Conservation (phyloP, 2,797 vertebrate genomes). For the Tenualosa ilisha region DNA sequence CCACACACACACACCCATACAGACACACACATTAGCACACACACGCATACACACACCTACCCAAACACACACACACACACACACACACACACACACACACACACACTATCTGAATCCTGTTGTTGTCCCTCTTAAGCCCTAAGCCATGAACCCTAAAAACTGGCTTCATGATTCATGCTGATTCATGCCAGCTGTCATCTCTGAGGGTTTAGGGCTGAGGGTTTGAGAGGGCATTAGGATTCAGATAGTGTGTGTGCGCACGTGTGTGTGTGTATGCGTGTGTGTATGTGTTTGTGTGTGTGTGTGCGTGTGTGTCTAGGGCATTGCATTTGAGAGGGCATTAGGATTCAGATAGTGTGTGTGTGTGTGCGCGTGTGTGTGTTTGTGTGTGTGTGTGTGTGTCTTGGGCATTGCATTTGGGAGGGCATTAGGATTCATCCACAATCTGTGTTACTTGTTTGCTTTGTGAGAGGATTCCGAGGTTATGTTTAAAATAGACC, state of each 20-base stretch:
- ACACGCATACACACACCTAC: background rate
- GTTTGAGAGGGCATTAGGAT: too few species aligned
- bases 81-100: too few species aligned
- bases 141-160: too few species aligned
- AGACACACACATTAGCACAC: background rate
- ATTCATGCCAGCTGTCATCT: too few species aligned
- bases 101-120: too few species aligned
- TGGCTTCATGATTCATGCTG: too few species aligned
- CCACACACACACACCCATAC: too few species aligned
- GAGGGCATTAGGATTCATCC: too few species aligned
- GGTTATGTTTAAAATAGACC: background rate
- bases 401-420: too few species aligned
- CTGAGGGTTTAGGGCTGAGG: too few species aligned
- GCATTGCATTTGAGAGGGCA: too few species aligned
- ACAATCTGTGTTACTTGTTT: background rate
- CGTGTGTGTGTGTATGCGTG: background rate
- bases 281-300: background rate
- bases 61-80: constrained; percentile 4
- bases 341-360: background rate
- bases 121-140: background rate
- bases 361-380: constrained; percentile 6
- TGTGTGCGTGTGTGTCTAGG: background rate
- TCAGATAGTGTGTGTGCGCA: background rate
- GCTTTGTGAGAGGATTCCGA: background rate
- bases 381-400: background rate